phyloP scores from a whole-genome alignment of 2,888 invertebrate genomes.

The Diplolepis rosae region DNA sequence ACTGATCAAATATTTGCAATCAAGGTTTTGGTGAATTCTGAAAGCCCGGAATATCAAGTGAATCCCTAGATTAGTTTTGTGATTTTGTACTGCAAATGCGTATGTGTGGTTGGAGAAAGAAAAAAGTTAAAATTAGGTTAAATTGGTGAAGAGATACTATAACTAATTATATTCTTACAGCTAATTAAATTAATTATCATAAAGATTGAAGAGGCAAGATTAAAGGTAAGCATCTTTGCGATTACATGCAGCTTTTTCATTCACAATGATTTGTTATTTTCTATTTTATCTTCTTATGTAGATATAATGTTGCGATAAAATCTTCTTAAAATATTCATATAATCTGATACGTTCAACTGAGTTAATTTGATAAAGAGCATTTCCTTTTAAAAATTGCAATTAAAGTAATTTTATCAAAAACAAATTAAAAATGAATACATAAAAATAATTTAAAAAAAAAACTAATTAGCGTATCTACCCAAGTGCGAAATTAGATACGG shows the following conservation, averaged over 20 bases:
- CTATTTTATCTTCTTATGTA: neutral
- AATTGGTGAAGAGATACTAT: neutral
- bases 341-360: no score
- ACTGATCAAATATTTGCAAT: neutral
- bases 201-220: neutral
- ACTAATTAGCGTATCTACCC: no score
- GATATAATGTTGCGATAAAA: neutral
- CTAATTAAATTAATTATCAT: neutral
- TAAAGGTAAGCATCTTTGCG: neutral
- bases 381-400: neutral
- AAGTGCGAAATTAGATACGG: no score
- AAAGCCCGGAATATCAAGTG: no score
- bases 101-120: no score
- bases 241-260: neutral
- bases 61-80: no score
- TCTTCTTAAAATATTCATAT: slow-evolving; percentile 6
- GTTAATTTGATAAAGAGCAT: no score
- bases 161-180: neutral
- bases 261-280: neutral
- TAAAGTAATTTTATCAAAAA: neutral
- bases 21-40: no score
- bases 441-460: no score
- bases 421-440: neutral
- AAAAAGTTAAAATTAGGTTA: neutral
- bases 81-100: no score